phyloP scores from a whole-genome alignment of 2,113 vertebrate species.

The Malurus melanocephalus region DNA sequence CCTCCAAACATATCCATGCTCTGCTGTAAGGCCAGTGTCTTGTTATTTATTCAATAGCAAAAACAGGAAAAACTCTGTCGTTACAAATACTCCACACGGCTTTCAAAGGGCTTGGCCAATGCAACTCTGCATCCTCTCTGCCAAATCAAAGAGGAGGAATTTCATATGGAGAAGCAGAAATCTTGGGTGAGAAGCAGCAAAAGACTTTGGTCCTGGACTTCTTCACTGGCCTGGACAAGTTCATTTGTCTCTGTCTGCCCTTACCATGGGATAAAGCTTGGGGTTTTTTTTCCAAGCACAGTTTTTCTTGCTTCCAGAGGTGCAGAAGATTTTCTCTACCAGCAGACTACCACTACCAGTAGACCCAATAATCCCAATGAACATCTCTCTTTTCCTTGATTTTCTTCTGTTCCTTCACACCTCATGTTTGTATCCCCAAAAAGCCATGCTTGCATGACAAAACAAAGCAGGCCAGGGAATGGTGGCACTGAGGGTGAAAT shows the following conservation, averaged over 20 bases:
- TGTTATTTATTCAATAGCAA: not conserved
- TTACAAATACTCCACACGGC: not conserved
- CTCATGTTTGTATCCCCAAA: not conserved
- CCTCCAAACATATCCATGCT: not conserved
- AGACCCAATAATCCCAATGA: not conserved
- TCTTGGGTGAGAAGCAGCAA: not conserved
- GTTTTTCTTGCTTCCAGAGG: not conserved
- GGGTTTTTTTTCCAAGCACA: not conserved
- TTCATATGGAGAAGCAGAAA: not conserved
- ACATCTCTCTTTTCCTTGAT: not conserved
- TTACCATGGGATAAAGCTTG: not conserved
- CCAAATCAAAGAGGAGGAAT: not conserved
- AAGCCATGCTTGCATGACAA: not conserved
- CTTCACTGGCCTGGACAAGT: not conserved
- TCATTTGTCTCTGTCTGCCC: not conserved
- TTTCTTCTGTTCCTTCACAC: not conserved
- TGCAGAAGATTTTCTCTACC: not conserved
- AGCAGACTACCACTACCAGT: not conserved
- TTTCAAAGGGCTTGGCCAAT: not conserved
- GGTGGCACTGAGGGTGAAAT: not conserved
- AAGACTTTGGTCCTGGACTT: not conserved
- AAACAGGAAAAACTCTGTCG: not conserved
- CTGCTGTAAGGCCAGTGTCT: not conserved
- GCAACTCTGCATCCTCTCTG: not conserved
- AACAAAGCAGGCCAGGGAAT: not conserved